Evolutionary conservation across 1,140 invertebrate genomes (phyloP).

Genomic region (Propsilocerus akamusi): DNA sequence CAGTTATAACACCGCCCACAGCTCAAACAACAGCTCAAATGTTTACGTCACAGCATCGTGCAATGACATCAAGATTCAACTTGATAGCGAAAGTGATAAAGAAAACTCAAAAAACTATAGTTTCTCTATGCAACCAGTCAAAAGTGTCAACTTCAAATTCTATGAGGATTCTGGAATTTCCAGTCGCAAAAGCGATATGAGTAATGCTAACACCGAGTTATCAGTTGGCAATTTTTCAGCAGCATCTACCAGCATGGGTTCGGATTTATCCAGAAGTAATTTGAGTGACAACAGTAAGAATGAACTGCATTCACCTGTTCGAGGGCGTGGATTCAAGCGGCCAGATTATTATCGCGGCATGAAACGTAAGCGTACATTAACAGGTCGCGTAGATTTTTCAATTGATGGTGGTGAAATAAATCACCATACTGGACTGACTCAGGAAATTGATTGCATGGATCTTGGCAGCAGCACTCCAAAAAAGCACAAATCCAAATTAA

Average conservation of each 20-base stretch:
- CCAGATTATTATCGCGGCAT: slow-evolving; percentile 27
- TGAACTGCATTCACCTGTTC: slow-evolving; percentile 16
- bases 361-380: slow-evolving; percentile 34
- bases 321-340: slow-evolving; percentile 21
- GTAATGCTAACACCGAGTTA: slow-evolving; percentile 13
- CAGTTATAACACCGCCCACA: not conserved
- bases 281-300: slow-evolving; percentile 13
- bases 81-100: not conserved
- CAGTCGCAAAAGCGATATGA: slow-evolving; percentile 19
- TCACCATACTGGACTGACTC: slow-evolving; percentile 39
- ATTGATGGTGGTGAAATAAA: slow-evolving; percentile 15
- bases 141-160: slow-evolving; percentile 9
- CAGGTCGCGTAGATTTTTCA: slow-evolving; percentile 19
- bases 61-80: not conserved
- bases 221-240: slow-evolving; percentile 9
- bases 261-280: slow-evolving; percentile 18
- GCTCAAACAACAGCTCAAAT: not conserved
- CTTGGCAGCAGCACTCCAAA: slow-evolving; percentile 26
- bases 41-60: not conserved
- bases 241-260: not conserved
- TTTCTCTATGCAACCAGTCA: not conserved
- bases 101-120: not conserved
- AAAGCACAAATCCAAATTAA: slow-evolving; percentile 26
- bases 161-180: slow-evolving; percentile 22
- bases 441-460: slow-evolving; percentile 41